Evolutionary conservation across 2,797 vertebrate species (phyloP), one percentile per base, ranked within the genome.

Genomic region (Zenarchopterus dispar): DNA sequence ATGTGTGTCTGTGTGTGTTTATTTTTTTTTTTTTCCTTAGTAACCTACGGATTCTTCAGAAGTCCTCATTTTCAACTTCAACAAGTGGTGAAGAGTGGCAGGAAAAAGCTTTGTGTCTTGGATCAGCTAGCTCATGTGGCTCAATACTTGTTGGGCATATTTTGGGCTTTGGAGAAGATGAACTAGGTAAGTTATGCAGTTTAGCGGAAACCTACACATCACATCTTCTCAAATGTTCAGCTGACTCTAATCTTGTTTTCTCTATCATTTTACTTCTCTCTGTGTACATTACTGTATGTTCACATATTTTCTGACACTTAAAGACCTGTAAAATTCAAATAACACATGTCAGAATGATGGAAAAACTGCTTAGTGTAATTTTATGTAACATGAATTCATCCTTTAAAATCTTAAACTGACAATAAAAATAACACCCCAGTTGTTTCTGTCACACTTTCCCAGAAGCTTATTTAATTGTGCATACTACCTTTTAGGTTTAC

Each of bases 121-220:
- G 96, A 78, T 95, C 93, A 11, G 85, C 93, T 47, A 91, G 92
- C 19, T 94, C 95, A 43, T 99, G 98, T 73, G 93, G 94, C 88
- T 95, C 95, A 45, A 93, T 91, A 62, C 93, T 98, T 66, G 90
- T 94, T 18, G 98, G 97, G 70, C 95, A 98, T 81, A 92, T 99
- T 79, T 83, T 98, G 88, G 97, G 97, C 90, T 99, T 98, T 66
- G 98, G 98, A 82, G 97, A 99, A 89, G 98, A 99, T 75, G 97
- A 99, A 93, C 88, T 94, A 87, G 98, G 98, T 99, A 84, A 85
- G 90, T 90, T 62, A 46, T n/a, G 22, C 33, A 56, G 45, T 26
- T 33, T 16, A 65, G 46, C 39, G 46, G 24, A 70, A 62, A 57
- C 2, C 10, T 24, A 16, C n/a, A 45, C 17, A 22, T 58, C 36